Evolutionary conservation across 2,113 vertebrate species (phyloP), one percentile per base, ranked within the genome.

Genomic region (Erythrocercus mccallii): DNA sequence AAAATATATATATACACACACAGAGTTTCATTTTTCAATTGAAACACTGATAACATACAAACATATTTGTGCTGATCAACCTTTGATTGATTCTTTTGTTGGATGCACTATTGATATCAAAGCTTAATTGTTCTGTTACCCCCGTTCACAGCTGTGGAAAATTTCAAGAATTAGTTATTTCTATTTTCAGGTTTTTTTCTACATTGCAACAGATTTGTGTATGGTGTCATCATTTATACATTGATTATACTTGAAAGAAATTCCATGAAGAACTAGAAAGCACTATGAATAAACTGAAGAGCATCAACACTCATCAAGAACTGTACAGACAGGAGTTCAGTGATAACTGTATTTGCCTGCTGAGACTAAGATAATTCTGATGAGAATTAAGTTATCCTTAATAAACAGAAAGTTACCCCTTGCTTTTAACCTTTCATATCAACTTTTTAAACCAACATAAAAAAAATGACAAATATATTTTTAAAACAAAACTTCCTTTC

Each of bases 401-500:
- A 40, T 8, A 9, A 85, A 31, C 4, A 84, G 10, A 48, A 65
- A 4, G 12, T 48, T 30, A 50, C 3, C 48, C 8, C 38, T 57
- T 47, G 27, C 27, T 56, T 81, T 62, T 44, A 82, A 33, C 3
- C 31, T 15, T 48, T 35, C 21, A 25, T 21, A 31, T 2, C 24
- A 56, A 14, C 9, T 54, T 40, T 48, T 30, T 3, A 35, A 80
- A 44, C 15, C 9, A 42, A 15, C 10, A 3, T 4, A 11, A 38
- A 7, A 44, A 74, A 60, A 51, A 53, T 5, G 0, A 9, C 3
- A 47, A 10, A 8, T 20, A 8, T 6, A 0, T 9, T 35, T 61
- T 28, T 2, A 28, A 48, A 89, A 44, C 8, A 53, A 57, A 25
- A 38, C 6, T n/a, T 68, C 3, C 2, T 33, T 69, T 20, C 10